Conservation (phyloP, 2,888 invertebrate species). For the Parelbella ahira region DNA sequence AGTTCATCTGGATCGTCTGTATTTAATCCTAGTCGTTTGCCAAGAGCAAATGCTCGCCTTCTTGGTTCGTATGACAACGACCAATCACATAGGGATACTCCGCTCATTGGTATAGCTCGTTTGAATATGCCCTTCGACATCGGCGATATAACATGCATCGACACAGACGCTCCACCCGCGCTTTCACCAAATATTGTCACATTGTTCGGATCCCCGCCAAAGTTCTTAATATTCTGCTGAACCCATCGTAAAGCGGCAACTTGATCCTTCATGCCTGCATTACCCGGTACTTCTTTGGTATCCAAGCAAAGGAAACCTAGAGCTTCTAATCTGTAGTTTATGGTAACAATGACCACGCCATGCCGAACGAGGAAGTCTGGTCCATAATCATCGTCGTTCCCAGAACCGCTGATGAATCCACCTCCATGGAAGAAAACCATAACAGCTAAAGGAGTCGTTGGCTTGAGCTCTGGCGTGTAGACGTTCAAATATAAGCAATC, state of each 20-base stretch:
- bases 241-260: constrained; percentile 50
- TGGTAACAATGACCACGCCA: constrained; percentile 47
- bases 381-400: constrained; percentile 43
- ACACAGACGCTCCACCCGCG: constrained; percentile 43
- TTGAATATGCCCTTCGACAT: constrained; percentile 50
- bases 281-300: constrained; percentile 49
- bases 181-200: constrained; percentile 53
- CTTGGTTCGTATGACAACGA: constrained; percentile 63
- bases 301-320: constrained; percentile 52
- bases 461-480: constrained; percentile 44
- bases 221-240: constrained; percentile 42
- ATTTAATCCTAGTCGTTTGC: constrained; percentile 40
- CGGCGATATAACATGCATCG: constrained; percentile 48
- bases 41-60: constrained; percentile 52
- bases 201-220: constrained; percentile 48
- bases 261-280: constrained; percentile 56
- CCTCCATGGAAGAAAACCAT: constrained; percentile 59
- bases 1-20: constrained; percentile 40
- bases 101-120: constrained; percentile 83
- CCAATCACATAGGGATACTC: constrained; percentile 81
- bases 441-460: constrained; percentile 39
- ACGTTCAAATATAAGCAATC: constrained; percentile 58
- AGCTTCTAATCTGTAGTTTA: constrained; percentile 53
- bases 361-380: constrained; percentile 50
- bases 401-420: constrained; percentile 43